phyloP scores from a whole-genome alignment of 2,797 vertebrate genomes.

The Orestias chungarensis region DNA sequence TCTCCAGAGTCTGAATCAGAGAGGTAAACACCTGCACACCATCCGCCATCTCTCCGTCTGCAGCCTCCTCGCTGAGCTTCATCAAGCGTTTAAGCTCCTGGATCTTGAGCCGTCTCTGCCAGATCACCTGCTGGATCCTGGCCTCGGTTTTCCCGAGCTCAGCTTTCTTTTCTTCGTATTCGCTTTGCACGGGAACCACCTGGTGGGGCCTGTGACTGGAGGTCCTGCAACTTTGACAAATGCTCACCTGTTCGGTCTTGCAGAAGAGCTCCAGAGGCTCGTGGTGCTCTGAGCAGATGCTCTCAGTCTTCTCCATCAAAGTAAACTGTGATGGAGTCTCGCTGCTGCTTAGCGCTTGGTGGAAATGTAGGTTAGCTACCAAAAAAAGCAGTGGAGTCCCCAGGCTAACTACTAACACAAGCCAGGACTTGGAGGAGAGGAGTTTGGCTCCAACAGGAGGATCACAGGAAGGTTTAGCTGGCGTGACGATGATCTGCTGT shows the following conservation, averaged over 20 bases:
- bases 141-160: neutral
- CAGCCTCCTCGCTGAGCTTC: neutral
- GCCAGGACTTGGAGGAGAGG: neutral
- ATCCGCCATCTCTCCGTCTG: neutral
- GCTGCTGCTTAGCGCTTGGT: neutral
- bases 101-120: conserved; percentile 5
- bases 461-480: rapidly evolving
- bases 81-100: neutral
- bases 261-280: conserved; percentile 16
- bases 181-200: conserved; percentile 1
- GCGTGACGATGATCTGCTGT: rapidly evolving
- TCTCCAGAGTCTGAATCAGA: conserved; percentile 12
- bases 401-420: neutral
- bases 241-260: neutral
- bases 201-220: conserved; percentile 10
- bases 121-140: conserved; percentile 6
- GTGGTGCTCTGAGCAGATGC: neutral
- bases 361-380: neutral
- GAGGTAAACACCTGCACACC: conserved; percentile 1
- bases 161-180: neutral
- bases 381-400: neutral
- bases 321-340: neutral
- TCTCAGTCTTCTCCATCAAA: neutral
- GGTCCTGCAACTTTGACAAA: conserved; percentile 1
- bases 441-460: neutral